These are phyloP conservation scores for Amia ocellicauda DNA, from an alignment of 2,113 vertebrate species.

Conservation along the genomic window DNA sequence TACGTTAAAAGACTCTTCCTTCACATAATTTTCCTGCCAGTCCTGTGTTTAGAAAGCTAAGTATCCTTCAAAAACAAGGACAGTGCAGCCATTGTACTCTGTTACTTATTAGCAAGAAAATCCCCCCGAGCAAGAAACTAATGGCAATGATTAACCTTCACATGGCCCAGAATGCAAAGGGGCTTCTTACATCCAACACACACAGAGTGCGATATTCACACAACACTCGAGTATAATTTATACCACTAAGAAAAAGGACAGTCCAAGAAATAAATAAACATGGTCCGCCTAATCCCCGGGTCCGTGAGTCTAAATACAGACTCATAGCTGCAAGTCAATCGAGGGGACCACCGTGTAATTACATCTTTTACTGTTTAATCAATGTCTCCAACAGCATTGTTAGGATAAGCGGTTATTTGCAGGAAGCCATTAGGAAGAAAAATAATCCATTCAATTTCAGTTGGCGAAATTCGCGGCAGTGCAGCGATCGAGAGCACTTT, in stretches of 20 bases:
- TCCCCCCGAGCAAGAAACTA: constrained; percentile 32
- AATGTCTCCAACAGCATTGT: too few species aligned
- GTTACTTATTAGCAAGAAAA: constrained; percentile 56
- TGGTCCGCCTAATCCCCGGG: too few species aligned
- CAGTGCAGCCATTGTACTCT: constrained; percentile 69
- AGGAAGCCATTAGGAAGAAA: too few species aligned
- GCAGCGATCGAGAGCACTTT: too few species aligned
- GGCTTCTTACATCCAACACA: neutral
- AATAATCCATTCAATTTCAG: too few species aligned
- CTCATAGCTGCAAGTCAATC: too few species aligned
- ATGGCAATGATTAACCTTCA: constrained; percentile 64
- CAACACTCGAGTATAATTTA: too few species aligned
- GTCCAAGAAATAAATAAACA: constrained; percentile 1
- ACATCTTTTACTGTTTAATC: too few species aligned
- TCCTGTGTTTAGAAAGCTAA: constrained; percentile 63
- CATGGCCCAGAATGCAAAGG: constrained; percentile 26
- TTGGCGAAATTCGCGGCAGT: too few species aligned
- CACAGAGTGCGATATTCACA: neutral
- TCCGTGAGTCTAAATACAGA: too few species aligned
- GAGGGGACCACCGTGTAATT: too few species aligned
- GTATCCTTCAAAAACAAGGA: constrained; percentile 63
- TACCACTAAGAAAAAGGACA: neutral
- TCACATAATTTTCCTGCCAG: constrained; percentile 56
- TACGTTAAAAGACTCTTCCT: constrained; percentile 69
- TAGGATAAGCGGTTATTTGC: too few species aligned